A percentile compares a stretch with the other conserved stretches of the same genome.
Conservation (phyloP, 2,113 vertebrate genomes). For the Micronycteris hirsuta region DNA sequence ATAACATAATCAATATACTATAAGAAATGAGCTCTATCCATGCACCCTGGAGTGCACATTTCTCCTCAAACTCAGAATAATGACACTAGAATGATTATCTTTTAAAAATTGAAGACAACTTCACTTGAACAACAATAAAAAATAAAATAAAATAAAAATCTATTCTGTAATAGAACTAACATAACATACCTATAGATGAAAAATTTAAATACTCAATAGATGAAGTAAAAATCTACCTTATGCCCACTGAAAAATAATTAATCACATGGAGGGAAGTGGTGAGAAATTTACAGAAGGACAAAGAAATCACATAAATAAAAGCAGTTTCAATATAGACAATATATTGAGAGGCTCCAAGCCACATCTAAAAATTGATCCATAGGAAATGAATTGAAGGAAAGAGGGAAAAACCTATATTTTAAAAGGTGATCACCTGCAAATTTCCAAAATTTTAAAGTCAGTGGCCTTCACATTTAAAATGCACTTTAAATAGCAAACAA, state of each 20-base stretch:
- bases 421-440: not conserved
- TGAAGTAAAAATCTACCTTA: slow-evolving; percentile 7
- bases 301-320: slow-evolving; percentile 4
- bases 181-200: not conserved
- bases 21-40: slow-evolving; percentile 44
- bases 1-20: slow-evolving; percentile 43
- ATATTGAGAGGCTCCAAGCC: not conserved
- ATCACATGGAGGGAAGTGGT: not conserved
- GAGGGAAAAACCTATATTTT: not conserved
- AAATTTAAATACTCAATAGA: not conserved
- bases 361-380: not conserved
- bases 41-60: slow-evolving; percentile 8
- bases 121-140: too few relatives aligned
- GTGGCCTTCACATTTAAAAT: not conserved
- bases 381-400: not conserved
- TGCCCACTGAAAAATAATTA: not conserved
- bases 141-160: not conserved
- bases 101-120: not conserved
- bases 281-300: slow-evolving; percentile 19
- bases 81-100: slow-evolving; percentile 16
- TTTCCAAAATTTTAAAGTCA: slow-evolving; percentile 8
- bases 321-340: not conserved
- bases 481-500: not conserved
- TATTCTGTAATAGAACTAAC: slow-evolving; percentile 17
- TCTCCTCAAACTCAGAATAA: slow-evolving; percentile 28